These are phyloP conservation scores for Iphiclides podalirius DNA, from an alignment of 2,888 invertebrate genomes.

Conservation along the genomic window DNA sequence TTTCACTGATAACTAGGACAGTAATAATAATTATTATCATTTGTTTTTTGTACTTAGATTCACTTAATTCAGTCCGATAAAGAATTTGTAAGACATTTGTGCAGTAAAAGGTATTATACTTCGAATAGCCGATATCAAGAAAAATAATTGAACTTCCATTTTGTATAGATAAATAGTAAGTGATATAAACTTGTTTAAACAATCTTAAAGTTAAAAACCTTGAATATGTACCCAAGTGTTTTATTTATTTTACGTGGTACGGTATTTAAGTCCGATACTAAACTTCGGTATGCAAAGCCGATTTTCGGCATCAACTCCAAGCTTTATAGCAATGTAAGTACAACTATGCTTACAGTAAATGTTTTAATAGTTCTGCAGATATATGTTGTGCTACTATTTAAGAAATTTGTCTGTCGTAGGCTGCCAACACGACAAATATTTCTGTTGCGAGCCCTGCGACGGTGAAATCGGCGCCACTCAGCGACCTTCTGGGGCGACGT, in stretches of 20 bases:
- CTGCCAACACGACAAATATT: conserved; percentile 16
- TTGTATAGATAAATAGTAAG: too few relatives aligned
- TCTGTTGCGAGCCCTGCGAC: conserved; percentile 15
- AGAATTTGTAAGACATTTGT: neutral
- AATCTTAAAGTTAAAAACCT: too few relatives aligned
- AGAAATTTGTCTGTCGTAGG: neutral
- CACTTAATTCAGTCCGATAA: conserved; percentile 4
- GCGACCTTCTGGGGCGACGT: conserved; percentile 91
- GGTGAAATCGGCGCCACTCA: conserved; percentile 63
- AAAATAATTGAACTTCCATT: neutral
- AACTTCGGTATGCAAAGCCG: conserved; percentile 9
- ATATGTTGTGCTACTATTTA: neutral
- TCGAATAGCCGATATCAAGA: too few relatives aligned
- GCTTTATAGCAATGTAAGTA: conserved; percentile 29
- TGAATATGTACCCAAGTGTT: conserved; percentile 19
- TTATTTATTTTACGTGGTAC: conserved; percentile 15
- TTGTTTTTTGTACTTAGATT: conserved; percentile 15
- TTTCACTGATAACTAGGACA: conserved; percentile 13
- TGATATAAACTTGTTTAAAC: too few relatives aligned
- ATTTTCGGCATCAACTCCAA: conserved; percentile 15
- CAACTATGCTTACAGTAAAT: neutral
- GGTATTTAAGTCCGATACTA: conserved; percentile 19
- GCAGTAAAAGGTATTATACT: neutral
- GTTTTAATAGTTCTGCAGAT: too few relatives aligned
- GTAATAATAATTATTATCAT: conserved; percentile 14